Evolutionary conservation across 1,140 invertebrate genomes (phyloP), one percentile per base, ranked within the genome.

Genomic region (Trachelipus rathkii): DNA sequence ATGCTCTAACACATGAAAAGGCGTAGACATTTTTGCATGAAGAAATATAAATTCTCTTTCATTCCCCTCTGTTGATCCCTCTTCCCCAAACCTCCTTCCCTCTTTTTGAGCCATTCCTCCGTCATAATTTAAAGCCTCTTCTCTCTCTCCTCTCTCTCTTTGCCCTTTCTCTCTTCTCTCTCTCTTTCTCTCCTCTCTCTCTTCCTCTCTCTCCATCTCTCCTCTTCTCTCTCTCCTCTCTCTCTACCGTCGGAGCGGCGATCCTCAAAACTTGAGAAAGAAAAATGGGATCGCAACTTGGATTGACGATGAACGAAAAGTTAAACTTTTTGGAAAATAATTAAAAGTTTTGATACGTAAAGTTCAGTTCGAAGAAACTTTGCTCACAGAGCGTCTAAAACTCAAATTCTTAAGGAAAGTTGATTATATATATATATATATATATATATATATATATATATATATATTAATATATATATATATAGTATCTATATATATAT

Each of bases 361-460:
- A 60, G 50, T 60, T 60, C 50, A 60, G 11, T 60, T 60, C 19
- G 11, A 60, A 19, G 19, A 60, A 60, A 13, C 19, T 60, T 60
- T 13, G 50, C 50, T 60, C 50, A 19, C 50, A 60, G 50, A 13
- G 50, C 50, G 50, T 60, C 50, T 60, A 60, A 60, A 60, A 60
- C 50, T 60, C 11, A 60, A 60, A 60, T 60, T 60, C 50, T 60
- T 60, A 60, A 60, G 50, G 50, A 60, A 60, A 60, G 19, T 60
- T 60, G 11, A 60, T 60, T 60, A 15, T 15, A 60, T 60, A 60
- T 60, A 60, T 60, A 60, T 60, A 60, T 60, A 60, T 60, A 60
- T 60, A 60, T 60, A 60, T 60, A 60, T 60, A 60, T 60, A 60
- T 60, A 60, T 60, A 60, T 60, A 60, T 60, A 60, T 60, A 60